Conservation (phyloP, 2,113 vertebrate species). For the Sylvia atricapilla region DNA sequence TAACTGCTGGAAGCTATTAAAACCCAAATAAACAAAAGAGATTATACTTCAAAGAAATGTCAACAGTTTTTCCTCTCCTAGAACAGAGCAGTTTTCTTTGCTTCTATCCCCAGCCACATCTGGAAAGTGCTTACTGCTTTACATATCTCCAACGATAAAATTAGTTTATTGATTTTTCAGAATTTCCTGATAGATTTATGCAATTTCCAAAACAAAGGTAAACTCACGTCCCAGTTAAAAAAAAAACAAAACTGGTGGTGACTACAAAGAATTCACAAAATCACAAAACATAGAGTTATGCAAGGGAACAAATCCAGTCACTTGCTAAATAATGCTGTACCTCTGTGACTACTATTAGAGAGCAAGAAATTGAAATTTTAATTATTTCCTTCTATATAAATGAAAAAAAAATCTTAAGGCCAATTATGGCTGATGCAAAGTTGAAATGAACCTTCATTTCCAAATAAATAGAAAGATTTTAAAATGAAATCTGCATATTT, state of each 20-base stretch:
- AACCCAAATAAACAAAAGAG: constrained; percentile 84
- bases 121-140: constrained; percentile 84
- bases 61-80: constrained; percentile 82
- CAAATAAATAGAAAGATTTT: constrained; percentile 56
- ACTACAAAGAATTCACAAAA: constrained; percentile 69
- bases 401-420: background rate
- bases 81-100: constrained; percentile 83
- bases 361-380: background rate
- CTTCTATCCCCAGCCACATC: constrained; percentile 81
- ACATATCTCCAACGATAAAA: constrained; percentile 84
- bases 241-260: constrained; percentile 46
- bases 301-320: background rate
- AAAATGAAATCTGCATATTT: constrained; percentile 34
- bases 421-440: constrained; percentile 9
- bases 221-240: constrained; percentile 57
- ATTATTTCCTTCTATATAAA: constrained; percentile 11
- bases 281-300: constrained; percentile 31
- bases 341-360: constrained; percentile 1
- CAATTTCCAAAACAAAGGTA: constrained; percentile 79
- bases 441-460: constrained; percentile 47
- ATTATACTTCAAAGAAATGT: constrained; percentile 88
- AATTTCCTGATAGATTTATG: constrained; percentile 83
- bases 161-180: constrained; percentile 87
- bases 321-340: constrained; percentile 21
- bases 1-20: constrained; percentile 87